A percentile compares a stretch with the other conserved stretches of the same genome.
phyloP scores from a whole-genome alignment of 2,113 vertebrate genomes.

The Phoxinus phoxinus region DNA sequence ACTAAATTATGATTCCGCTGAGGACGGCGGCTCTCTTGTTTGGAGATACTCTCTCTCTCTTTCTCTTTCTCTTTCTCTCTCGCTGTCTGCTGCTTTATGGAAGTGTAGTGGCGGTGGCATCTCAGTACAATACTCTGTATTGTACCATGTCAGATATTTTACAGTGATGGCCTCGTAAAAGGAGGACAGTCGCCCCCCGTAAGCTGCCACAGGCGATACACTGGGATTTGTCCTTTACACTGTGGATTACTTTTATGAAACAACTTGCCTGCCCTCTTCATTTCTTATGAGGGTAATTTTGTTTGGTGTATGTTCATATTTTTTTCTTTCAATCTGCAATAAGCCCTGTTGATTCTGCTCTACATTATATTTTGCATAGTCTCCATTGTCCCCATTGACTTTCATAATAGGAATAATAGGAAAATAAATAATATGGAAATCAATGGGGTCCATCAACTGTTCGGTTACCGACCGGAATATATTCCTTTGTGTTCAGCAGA shows the following conservation, averaged over 20 bases:
- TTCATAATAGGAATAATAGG: too few relatives aligned
- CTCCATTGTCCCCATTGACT: too few relatives aligned
- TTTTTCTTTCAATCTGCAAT: neutral
- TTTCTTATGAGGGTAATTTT: neutral
- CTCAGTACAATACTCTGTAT: slow-evolving; percentile 18
- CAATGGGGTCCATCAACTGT: too few relatives aligned
- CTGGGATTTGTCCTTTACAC: neutral
- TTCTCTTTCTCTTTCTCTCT: neutral
- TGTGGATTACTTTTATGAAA: slow-evolving; percentile 2
- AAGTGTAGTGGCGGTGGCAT: slow-evolving; percentile 21
- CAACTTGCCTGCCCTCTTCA: neutral
- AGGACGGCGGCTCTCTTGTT: slow-evolving; percentile 19
- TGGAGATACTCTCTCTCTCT: slow-evolving; percentile 35
- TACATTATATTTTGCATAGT: neutral
- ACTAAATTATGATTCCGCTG: slow-evolving; percentile 48
- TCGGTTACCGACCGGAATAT: too few relatives aligned
- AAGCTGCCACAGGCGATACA: neutral
- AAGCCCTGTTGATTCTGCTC: neutral
- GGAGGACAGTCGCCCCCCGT: neutral
- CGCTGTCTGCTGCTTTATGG: slow-evolving; percentile 43
- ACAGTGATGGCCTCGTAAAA: slow-evolving; percentile 31
- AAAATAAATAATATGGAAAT: too few relatives aligned
- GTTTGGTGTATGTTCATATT: neutral
- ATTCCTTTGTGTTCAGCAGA: too few relatives aligned
- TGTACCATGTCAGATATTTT: slow-evolving; percentile 23